Conservation (phyloP, 2,888 invertebrate species). For the Ochlodes sylvanus region DNA sequence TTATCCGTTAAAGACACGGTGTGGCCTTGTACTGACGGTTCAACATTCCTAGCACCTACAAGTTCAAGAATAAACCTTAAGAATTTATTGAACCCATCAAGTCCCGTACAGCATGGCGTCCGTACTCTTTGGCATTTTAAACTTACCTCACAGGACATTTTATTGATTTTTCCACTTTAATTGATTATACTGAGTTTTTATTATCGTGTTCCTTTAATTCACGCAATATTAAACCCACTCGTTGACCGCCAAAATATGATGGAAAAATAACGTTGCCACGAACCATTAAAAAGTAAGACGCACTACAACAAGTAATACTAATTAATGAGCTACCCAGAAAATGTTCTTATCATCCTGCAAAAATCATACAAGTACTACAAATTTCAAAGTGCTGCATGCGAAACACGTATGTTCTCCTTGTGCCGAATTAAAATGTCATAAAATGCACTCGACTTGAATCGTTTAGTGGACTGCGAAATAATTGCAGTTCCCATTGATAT, state of each 20-base stretch:
- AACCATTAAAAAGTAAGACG: background rate
- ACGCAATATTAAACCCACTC: background rate
- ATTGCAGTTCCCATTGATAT: slow-evolving; percentile 55
- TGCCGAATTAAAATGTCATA: slow-evolving; percentile 66
- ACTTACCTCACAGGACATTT: slow-evolving; percentile 7
- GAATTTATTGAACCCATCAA: slow-evolving; percentile 63
- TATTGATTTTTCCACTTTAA: slow-evolving; percentile 19
- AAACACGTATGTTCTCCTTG: slow-evolving; percentile 52
- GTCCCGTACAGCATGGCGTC: slow-evolving; percentile 43
- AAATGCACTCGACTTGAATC: slow-evolving; percentile 62
- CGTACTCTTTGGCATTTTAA: slow-evolving; percentile 25
- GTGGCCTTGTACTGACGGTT: slow-evolving; percentile 67
- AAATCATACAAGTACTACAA: slow-evolving; percentile 35
- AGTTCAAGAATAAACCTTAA: slow-evolving; percentile 57
- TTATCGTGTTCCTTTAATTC: background rate
- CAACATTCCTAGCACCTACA: slow-evolving; percentile 66
- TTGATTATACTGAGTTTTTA: slow-evolving; percentile 16
- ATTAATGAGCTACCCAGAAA: slow-evolving; percentile 33
- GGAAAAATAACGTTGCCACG: background rate
- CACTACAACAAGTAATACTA: slow-evolving; percentile 24
- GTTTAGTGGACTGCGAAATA: slow-evolving; percentile 52
- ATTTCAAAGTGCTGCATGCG: slow-evolving; percentile 46
- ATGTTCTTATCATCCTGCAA: slow-evolving; percentile 20
- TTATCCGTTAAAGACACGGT: slow-evolving; percentile 77
- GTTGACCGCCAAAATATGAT: no score